Percentiles rank a stretch among this genome's conserved stretches.
phyloP scores from a whole-genome alignment of 2,797 vertebrate genomes.

The Mionectes olivaceus region DNA sequence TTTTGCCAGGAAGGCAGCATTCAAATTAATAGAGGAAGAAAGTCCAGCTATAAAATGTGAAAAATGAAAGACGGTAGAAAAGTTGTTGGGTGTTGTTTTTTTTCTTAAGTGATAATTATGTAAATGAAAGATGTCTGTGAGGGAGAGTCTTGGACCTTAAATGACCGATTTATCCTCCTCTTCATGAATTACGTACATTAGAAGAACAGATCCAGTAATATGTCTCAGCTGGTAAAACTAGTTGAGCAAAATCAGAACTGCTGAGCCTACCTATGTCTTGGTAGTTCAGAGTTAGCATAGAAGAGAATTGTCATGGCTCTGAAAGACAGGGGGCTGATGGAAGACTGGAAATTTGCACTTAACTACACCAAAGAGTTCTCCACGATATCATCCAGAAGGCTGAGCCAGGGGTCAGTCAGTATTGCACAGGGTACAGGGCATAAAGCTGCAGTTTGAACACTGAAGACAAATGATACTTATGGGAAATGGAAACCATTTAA shows the following conservation, averaged over 20 bases:
- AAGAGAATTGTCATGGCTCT: not conserved
- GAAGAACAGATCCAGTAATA: not conserved
- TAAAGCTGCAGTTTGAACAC: not conserved
- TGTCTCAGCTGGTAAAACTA: not conserved
- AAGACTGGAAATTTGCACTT: not conserved
- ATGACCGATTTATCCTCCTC: not conserved
- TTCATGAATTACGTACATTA: not conserved
- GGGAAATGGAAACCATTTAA: not conserved
- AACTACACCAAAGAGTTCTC: not conserved
- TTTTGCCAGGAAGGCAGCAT: not conserved
- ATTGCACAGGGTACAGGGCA: not conserved
- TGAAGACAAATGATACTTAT: not conserved
- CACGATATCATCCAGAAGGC: not conserved
- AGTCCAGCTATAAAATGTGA: not conserved
- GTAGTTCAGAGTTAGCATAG: not conserved
- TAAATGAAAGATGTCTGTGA: not conserved
- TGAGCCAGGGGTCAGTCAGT: not conserved
- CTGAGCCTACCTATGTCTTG: not conserved
- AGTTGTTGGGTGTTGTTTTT: not conserved
- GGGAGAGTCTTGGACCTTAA: not conserved
- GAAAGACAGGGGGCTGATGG: not conserved
- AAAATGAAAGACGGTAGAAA: not conserved
- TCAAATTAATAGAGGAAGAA: not conserved
- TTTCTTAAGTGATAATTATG: not conserved
- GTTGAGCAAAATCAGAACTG: not conserved